phyloP scores from a whole-genome alignment of 2,888 invertebrate genomes.

The Myopa testacea region DNA sequence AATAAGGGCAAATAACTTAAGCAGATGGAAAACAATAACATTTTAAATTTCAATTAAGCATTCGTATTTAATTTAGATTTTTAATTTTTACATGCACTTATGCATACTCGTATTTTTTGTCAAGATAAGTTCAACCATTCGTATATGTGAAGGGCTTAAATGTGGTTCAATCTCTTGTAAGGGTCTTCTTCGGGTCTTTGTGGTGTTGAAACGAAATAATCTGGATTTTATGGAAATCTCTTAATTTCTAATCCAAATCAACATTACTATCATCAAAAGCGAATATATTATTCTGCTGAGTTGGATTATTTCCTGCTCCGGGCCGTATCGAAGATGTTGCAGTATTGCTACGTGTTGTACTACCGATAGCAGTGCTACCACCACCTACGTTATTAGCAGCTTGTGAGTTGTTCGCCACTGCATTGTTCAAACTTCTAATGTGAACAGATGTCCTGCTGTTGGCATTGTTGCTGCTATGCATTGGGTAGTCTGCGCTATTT shows the following conservation, averaged over 20 bases:
- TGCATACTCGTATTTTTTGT: constrained; percentile 1
- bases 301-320: constrained; percentile 47
- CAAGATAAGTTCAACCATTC: constrained; percentile 9
- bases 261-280: constrained; percentile 67
- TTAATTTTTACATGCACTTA: constrained; percentile 13
- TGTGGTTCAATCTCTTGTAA: constrained; percentile 15
- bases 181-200: constrained; percentile 6
- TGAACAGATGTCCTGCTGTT: constrained; percentile 26
- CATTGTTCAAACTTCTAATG: constrained; percentile 33
- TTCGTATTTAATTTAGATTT: constrained; percentile 3
- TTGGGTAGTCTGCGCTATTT: constrained; percentile 37
- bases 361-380: constrained; percentile 9
- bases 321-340: constrained; percentile 37
- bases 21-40: constrained; percentile 7
- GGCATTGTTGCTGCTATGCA: constrained; percentile 40
- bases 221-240: constrained; percentile 20
- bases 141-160: background rate
- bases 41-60: background rate
- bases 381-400: constrained; percentile 36
- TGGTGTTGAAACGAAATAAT: background rate
- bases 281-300: constrained; percentile 58
- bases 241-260: constrained; percentile 59
- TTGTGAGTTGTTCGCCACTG: constrained; percentile 40
- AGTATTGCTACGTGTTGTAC: constrained; percentile 30
- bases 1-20: background rate